Evolutionary conservation across 2,888 invertebrate genomes (phyloP).

Genomic region (Drosophila cracens): DNA sequence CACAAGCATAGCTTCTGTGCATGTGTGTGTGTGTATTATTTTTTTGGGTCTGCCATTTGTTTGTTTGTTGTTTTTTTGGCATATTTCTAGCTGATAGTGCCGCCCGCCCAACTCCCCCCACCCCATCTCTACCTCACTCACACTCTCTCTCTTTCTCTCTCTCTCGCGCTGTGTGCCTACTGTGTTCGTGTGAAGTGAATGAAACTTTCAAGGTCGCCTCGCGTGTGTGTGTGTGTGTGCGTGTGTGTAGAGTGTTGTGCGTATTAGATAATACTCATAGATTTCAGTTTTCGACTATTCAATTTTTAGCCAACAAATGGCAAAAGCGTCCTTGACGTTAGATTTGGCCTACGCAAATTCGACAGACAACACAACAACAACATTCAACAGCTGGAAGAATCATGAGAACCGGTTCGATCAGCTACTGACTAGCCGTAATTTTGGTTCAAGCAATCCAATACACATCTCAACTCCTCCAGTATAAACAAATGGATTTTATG

Average conservation of each 20-base stretch:
- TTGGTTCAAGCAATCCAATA: not conserved
- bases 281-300: slow-evolving; percentile 42
- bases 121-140: not conserved
- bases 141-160: not conserved
- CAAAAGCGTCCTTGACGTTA: slow-evolving; percentile 33
- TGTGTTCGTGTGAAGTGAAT: slow-evolving; percentile 74
- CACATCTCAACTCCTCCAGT: not conserved
- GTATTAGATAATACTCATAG: slow-evolving; percentile 75
- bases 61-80: slow-evolving; percentile 61
- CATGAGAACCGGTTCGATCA: slow-evolving; percentile 17
- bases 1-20: slow-evolving; percentile 15
- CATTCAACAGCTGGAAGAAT: not conserved
- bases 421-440: slow-evolving; percentile 5
- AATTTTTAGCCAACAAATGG: slow-evolving; percentile 43
- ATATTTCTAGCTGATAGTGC: slow-evolving; percentile 78
- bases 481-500: not conserved
- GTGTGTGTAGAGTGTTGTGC: slow-evolving; percentile 32
- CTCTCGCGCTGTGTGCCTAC: not conserved
- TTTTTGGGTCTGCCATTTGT: slow-evolving; percentile 59
- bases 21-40: slow-evolving; percentile 27
- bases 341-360: slow-evolving; percentile 24
- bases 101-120: slow-evolving; percentile 16
- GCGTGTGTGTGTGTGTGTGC: slow-evolving; percentile 9
- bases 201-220: slow-evolving; percentile 81
- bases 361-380: not conserved